phyloP scores from a whole-genome alignment of 2,797 vertebrate species.

The Smutsia gigantea region DNA sequence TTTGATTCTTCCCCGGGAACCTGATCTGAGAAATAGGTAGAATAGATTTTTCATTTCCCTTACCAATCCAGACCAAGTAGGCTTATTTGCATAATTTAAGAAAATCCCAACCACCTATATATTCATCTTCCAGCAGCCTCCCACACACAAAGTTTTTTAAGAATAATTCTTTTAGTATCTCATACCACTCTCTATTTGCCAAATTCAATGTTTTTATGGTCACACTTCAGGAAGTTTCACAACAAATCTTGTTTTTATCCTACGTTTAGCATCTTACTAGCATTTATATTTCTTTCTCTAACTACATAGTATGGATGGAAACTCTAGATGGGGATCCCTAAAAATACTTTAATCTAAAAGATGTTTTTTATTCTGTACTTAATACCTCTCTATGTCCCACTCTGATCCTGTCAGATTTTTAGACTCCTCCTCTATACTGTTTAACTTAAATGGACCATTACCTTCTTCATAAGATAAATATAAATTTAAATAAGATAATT shows the following conservation, averaged over 20 bases:
- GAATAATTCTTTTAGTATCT: not conserved
- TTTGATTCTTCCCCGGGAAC: not conserved
- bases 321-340: not conserved
- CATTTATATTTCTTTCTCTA: not conserved
- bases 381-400: not conserved
- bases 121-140: not conserved
- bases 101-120: not conserved
- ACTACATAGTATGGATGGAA: not conserved
- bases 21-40: not conserved
- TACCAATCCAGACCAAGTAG: not conserved
- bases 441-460: not conserved
- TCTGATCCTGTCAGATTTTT: not conserved
- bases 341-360: not conserved
- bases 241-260: not conserved
- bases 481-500: not conserved
- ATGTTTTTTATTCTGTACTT: not conserved
- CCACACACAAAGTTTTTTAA: not conserved
- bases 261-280: not conserved
- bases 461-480: not conserved
- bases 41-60: not conserved
- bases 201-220: not conserved
- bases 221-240: not conserved
- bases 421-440: not conserved
- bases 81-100: not conserved
- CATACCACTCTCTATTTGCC: not conserved